Percentiles rank a stretch among this genome's conserved stretches.
phyloP scores from a whole-genome alignment of 1,140 invertebrate species.

The Holotrichia oblita region DNA sequence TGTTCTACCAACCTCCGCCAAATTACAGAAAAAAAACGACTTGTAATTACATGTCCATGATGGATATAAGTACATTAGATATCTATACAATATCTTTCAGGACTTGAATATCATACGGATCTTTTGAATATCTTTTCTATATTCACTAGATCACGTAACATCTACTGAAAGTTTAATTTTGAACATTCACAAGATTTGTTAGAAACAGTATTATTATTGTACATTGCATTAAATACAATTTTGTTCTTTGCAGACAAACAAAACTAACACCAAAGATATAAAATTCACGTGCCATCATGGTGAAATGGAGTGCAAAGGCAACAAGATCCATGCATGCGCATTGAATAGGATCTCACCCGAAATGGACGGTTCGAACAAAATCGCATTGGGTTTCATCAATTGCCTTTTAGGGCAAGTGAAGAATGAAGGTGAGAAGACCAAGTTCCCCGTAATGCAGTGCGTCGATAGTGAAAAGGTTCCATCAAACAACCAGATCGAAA shows the following conservation, averaged over 20 bases:
- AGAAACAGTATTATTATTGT: no score
- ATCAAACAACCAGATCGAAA: neutral
- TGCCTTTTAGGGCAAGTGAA: neutral
- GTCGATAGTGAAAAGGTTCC: neutral
- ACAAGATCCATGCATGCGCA: conserved; percentile 35
- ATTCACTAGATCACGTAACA: no score
- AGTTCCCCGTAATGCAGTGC: conserved; percentile 4
- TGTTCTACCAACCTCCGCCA: no score
- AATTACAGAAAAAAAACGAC: no score
- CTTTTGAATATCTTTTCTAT: no score
- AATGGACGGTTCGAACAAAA: neutral
- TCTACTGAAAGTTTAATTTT: no score
- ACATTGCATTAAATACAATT: no score
- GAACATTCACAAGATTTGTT: no score
- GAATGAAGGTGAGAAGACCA: neutral
- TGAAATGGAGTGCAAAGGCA: conserved; percentile 10
- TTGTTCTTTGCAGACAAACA: conserved; percentile 2
- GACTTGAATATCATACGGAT: no score
- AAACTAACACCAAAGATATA: neutral
- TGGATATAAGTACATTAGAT: no score
- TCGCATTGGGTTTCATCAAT: conserved; percentile 26
- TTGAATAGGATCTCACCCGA: neutral
- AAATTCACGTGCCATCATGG: conserved; percentile 37
- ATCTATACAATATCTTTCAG: no score
- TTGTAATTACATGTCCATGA: no score